Conservation (phyloP, 2,888 invertebrate species). For the Barypeithes pellucidus region DNA sequence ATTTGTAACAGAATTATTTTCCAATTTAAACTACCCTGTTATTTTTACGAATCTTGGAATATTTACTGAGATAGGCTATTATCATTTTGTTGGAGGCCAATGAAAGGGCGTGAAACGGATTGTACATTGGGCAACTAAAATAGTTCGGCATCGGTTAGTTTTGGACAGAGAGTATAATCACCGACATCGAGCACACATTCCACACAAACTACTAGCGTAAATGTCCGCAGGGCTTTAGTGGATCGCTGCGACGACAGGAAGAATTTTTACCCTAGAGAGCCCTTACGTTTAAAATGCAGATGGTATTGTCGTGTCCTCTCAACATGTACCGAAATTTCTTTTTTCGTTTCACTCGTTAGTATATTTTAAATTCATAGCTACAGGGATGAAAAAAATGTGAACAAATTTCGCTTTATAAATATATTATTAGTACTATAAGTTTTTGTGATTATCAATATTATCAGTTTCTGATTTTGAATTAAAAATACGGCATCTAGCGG, state of each 20-base stretch:
- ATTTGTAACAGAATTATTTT: too few species aligned
- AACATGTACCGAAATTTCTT: background rate
- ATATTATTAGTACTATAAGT: too few species aligned
- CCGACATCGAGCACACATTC: background rate
- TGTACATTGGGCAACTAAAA: background rate
- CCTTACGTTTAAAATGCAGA: constrained; percentile 8
- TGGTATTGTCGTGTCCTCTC: background rate
- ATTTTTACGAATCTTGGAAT: too few species aligned
- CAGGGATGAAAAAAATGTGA: too few species aligned
- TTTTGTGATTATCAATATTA: too few species aligned
- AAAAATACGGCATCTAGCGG: too few species aligned
- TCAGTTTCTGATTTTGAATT: too few species aligned
- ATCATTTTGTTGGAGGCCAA: too few species aligned
- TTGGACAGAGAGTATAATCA: background rate
- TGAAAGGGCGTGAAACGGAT: too few species aligned
- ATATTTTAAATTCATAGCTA: background rate
- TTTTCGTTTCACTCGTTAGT: background rate
- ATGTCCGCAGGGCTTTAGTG: constrained; percentile 8
- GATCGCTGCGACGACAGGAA: constrained; percentile 3
- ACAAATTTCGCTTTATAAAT: too few species aligned
- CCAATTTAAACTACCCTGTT: too few species aligned
- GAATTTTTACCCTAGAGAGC: constrained; percentile 5
- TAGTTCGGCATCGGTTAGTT: constrained; percentile 5
- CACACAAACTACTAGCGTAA: constrained; percentile 10
- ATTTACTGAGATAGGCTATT: too few species aligned